Base-by-base conservation (phyloP, 35 echinoderm and acorn worm species). In the Ophiothrix spiculata region DNA sequence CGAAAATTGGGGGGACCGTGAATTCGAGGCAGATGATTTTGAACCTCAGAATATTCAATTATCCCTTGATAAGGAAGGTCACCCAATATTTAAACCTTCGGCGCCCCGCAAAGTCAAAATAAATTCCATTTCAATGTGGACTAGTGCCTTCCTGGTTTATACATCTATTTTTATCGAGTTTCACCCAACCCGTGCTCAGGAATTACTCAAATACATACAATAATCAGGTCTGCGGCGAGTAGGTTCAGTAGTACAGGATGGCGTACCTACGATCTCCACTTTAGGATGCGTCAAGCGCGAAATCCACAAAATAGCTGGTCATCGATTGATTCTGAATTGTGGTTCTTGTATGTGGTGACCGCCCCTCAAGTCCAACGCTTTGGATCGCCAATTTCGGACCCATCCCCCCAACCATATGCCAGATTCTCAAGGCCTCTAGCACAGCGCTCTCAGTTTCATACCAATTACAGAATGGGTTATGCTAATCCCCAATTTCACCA, bases 171-270 rank as follows among this genome's bases (percentile, higher is more conserved):
- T 23, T 36, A 11, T 77, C 12, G 15, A 19, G 1, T 34, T 34
- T 39, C 83, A 85, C 33, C 83, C 83, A 4, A 1, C 1, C 33
- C 34, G 83, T 1, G 35, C 83, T 13, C 45, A 37, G 21, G 83
- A 85, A 45, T 31, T 85, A 29, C 77, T 85, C 3, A 85, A 85
- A 74, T 85, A 85, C 60, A 38, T 37, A 15, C 37, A 54, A 85
- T 74, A 15, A 32, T 74, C 32, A 39, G 83, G 17, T 39, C 32
- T 1, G 46, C 83, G 10, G 83, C 83, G 29, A 2, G 10, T 6
- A 13, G 37, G 1, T 85, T 85, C 31, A 60, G 83, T 31, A 40
- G 83, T 21, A 11, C 4, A 2, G 83, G 83, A 39, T 85, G 83
- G 83, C 46, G 34, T 19, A 35, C n/a, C 1, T 85, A 85, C 33